Conservation (phyloP, 2,113 vertebrate genomes). For the Sclerurus mexicanus region DNA sequence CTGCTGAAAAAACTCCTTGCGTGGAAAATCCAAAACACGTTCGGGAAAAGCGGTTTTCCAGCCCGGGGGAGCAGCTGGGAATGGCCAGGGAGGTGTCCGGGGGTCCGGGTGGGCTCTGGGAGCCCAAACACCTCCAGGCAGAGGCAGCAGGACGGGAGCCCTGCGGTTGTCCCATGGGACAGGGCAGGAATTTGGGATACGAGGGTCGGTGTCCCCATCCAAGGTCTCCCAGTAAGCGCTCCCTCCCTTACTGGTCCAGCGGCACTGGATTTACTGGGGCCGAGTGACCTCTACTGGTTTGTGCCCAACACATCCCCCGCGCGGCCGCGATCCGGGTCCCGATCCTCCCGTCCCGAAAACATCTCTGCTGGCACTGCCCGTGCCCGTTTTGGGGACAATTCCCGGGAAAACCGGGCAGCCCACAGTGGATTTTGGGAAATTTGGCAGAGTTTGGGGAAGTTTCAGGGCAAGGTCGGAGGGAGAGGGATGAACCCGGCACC, state of each 20-base stretch:
- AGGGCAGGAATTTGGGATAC: background rate
- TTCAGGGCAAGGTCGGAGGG: no score
- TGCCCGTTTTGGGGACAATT: background rate
- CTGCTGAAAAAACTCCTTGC: background rate
- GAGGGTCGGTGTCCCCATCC: background rate
- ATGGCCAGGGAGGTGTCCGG: background rate
- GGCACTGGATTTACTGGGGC: background rate
- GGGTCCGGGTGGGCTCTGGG: background rate
- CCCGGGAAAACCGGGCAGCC: background rate
- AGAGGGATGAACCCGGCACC: no score
- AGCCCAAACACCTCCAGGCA: background rate
- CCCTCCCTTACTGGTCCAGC: background rate
- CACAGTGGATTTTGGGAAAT: no score
- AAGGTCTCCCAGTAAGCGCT: background rate
- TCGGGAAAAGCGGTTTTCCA: background rate
- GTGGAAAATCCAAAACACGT: background rate
- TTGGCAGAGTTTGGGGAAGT: no score
- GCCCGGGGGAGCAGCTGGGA: background rate
- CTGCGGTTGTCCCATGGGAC: background rate
- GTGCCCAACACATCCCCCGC: background rate
- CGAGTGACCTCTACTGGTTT: conserved; percentile 18
- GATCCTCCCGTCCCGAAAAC: no score
- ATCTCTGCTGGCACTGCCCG: background rate
- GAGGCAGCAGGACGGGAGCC: background rate
- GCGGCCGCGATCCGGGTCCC: rapidly evolving